Evolutionary conservation across 2,888 invertebrate species (phyloP).

Genomic region (Maniola hyperantus): DNA sequence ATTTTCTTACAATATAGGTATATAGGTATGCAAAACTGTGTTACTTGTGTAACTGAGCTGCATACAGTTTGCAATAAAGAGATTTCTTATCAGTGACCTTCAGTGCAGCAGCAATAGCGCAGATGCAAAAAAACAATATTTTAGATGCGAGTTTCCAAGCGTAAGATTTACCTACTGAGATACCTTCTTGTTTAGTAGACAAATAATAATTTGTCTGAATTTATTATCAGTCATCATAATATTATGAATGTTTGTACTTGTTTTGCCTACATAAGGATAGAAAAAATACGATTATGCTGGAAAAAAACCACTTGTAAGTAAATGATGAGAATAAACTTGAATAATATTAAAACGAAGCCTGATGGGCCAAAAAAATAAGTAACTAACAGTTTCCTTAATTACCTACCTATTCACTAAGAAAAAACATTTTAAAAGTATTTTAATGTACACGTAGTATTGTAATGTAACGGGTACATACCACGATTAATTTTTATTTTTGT

Average conservation of each 20-base stretch:
- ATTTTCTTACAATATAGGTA: constrained; percentile 7
- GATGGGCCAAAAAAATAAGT: not conserved
- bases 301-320: not conserved
- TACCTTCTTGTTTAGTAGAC: no score
- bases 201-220: no score
- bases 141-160: constrained; percentile 30
- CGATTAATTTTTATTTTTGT: no score
- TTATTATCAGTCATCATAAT: no score
- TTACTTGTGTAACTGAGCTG: constrained; percentile 37
- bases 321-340: not conserved
- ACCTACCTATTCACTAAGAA: not conserved
- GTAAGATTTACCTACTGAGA: constrained; percentile 12
- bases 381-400: no score
- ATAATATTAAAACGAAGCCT: not conserved
- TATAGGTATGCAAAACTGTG: constrained; percentile 10
- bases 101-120: constrained; percentile 53
- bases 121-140: constrained; percentile 41
- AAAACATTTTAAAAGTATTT: no score
- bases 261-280: no score
- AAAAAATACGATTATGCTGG: no score
- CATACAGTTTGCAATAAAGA: constrained; percentile 58
- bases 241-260: no score
- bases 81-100: constrained; percentile 80
- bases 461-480: no score
- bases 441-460: no score